Evolutionary conservation across 2,888 invertebrate genomes (phyloP).

Genomic region (Drosophila greeni): DNA sequence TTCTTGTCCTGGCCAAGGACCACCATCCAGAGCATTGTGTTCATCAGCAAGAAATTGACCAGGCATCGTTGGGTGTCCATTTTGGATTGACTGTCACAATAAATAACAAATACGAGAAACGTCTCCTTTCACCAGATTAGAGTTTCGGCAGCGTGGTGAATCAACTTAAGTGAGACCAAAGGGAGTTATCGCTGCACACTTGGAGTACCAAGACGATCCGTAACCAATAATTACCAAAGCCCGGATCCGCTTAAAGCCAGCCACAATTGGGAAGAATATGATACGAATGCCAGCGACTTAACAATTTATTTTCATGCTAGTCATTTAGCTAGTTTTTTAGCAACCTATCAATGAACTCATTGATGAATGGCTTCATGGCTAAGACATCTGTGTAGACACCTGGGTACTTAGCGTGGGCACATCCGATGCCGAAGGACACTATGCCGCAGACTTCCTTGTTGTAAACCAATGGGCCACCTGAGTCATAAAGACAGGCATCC

Average conservation of each 20-base stretch:
- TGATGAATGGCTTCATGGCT: slow-evolving; percentile 49
- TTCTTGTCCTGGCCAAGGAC: not conserved
- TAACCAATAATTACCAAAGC: not conserved
- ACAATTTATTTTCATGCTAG: too few species aligned
- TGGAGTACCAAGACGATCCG: too few species aligned
- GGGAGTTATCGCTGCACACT: not conserved
- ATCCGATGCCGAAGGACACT: slow-evolving; percentile 81
- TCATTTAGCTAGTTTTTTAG: not conserved
- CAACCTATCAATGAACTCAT: slow-evolving; percentile 15
- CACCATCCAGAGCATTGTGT: not conserved
- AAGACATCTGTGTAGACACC: slow-evolving; percentile 87
- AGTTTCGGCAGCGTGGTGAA: not conserved
- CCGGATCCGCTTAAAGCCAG: not conserved
- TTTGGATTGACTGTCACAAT: not conserved
- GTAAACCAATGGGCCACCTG: slow-evolving; percentile 70
- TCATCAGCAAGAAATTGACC: not conserved
- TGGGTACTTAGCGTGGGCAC: slow-evolving; percentile 81
- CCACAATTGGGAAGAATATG: too few species aligned
- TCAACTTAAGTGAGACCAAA: not conserved
- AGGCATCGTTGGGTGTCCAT: slow-evolving; percentile 3
- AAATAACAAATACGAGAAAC: not conserved
- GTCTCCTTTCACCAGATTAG: not conserved
- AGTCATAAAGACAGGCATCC: slow-evolving; percentile 72
- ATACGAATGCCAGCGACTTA: not conserved
- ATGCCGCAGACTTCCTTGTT: slow-evolving; percentile 80